These are phyloP conservation scores for Tolmerus cingulatus DNA, from an alignment of 2,888 invertebrate genomes.

Conservation along the genomic window DNA sequence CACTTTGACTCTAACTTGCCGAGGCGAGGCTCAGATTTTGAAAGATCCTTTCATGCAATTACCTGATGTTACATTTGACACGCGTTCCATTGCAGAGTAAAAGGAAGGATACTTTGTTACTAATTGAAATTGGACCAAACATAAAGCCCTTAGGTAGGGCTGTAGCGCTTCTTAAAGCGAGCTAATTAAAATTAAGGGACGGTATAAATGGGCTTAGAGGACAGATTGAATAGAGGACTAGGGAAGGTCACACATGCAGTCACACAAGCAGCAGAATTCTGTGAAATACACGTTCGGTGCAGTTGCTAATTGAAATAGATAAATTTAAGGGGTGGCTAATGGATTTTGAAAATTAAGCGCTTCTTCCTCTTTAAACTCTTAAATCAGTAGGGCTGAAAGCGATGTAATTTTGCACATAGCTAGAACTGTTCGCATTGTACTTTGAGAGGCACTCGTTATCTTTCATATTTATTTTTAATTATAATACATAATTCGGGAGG, in stretches of 20 bases:
- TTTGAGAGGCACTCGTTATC: background rate
- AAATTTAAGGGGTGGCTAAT: background rate
- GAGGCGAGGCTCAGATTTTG: background rate
- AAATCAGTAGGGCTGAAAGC: background rate
- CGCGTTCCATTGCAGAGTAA: background rate
- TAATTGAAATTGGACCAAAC: slow-evolving; percentile 2
- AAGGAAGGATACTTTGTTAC: background rate
- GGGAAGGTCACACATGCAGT: background rate
- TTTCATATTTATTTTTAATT: background rate
- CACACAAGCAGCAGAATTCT: background rate
- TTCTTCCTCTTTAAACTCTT: background rate
- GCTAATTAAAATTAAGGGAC: background rate
- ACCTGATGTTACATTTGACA: background rate
- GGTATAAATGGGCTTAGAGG: background rate
- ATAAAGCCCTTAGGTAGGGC: background rate
- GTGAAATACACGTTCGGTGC: background rate
- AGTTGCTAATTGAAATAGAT: background rate
- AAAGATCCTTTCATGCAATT: background rate
- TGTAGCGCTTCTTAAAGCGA: background rate
- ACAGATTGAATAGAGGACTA: background rate
- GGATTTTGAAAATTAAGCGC: background rate
- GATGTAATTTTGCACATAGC: too few relatives aligned
- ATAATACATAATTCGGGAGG: background rate
- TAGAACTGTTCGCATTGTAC: too few relatives aligned
- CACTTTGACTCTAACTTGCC: background rate